phyloP scores from a whole-genome alignment of 2,113 vertebrate species.

The Antennarius striatus region DNA sequence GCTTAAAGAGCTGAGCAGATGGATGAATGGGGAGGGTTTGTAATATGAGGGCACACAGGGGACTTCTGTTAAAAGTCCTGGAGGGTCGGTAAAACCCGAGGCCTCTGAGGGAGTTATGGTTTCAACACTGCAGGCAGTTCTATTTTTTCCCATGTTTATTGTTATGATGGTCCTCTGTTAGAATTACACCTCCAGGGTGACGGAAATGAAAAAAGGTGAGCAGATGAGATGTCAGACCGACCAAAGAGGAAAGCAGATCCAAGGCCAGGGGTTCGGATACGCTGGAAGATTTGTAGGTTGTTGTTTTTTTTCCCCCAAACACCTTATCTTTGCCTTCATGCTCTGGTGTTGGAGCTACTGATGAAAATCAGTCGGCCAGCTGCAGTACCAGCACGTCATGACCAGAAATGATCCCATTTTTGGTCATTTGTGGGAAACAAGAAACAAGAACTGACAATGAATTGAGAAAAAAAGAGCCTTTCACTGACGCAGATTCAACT shows the following conservation, averaged over 20 bases:
- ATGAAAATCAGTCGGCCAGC: conserved; percentile 29
- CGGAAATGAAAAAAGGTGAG: conserved; percentile 23
- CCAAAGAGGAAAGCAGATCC: conserved; percentile 4
- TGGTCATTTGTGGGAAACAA: neutral
- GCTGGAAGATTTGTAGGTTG: neutral
- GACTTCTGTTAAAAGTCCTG: conserved; percentile 50
- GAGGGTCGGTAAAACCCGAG: conserved; percentile 33
- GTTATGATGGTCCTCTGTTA: conserved; percentile 43
- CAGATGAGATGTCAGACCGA: conserved; percentile 20
- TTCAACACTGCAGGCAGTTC: conserved; percentile 4
- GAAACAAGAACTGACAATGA: neutral
- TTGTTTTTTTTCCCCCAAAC: conserved; percentile 9
- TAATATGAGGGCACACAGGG: conserved; percentile 58
- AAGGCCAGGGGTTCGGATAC: neutral
- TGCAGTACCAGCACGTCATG: neutral
- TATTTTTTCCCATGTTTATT: conserved; percentile 27
- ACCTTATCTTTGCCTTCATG: conserved; percentile 7
- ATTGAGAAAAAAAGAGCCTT: conserved; percentile 8
- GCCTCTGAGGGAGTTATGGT: conserved; percentile 32
- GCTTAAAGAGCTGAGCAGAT: conserved; percentile 30
- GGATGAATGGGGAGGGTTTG: conserved; percentile 37
- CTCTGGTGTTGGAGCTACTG: conserved; percentile 22
- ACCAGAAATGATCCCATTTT: conserved; percentile 34
- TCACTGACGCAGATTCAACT: conserved; percentile 7
- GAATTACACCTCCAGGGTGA: conserved; percentile 23